A percentile compares a stretch with the other conserved stretches of the same genome.
Conservation (phyloP, 2,113 vertebrate species). For the Clarias batrachus region DNA sequence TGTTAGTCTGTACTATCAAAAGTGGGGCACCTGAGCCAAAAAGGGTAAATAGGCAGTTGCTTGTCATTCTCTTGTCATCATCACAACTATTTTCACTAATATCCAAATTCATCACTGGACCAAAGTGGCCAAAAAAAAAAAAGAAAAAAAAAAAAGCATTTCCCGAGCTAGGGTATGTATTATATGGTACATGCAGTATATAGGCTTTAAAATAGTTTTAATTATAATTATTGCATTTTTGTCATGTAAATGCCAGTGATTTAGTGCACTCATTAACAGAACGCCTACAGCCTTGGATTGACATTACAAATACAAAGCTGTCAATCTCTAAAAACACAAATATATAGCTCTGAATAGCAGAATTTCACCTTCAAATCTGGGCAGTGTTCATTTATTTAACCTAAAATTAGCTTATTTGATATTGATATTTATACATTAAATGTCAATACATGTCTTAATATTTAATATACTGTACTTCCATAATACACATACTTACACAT, state of each 20-base stretch:
- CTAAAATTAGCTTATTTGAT: neutral
- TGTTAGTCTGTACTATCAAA: too few species aligned
- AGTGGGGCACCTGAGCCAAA: too few species aligned
- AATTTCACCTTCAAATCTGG: neutral
- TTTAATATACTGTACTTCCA: neutral
- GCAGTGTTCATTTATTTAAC: neutral
- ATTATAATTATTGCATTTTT: neutral
- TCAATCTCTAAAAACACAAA: neutral
- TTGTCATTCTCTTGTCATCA: too few species aligned
- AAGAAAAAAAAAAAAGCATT: too few species aligned
- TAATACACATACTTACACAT: too few species aligned
- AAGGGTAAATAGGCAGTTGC: too few species aligned
- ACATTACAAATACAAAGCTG: neutral
- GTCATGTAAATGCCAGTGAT: neutral
- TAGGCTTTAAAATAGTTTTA: neutral
- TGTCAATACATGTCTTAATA: neutral
- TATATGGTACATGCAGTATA: neutral
- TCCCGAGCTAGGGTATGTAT: neutral
- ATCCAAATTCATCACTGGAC: neutral
- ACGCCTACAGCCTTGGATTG: conserved; percentile 4
- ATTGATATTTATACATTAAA: neutral
- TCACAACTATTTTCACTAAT: neutral
- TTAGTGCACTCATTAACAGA: neutral
- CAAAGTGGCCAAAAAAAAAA: neutral
- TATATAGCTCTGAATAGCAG: neutral